phyloP scores from a whole-genome alignment of 2,888 invertebrate species.

The Lithophane ornitopus region DNA sequence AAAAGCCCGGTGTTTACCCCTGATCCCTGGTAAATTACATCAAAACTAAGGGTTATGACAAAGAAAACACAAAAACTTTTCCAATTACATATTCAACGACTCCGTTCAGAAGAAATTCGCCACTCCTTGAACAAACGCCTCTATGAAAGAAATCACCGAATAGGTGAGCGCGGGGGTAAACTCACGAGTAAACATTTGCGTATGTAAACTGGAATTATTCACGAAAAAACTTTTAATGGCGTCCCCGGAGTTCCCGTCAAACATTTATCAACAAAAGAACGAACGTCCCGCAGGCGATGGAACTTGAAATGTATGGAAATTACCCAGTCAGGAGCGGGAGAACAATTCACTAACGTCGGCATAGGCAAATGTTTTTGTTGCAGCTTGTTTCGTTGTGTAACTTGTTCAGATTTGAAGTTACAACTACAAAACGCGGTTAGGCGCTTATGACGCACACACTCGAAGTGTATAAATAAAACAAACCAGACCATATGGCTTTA shows the following conservation, averaged over 20 bases:
- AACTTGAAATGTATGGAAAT: slow-evolving; percentile 91
- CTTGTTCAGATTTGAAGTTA: slow-evolving; percentile 84
- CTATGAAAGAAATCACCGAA: slow-evolving; percentile 90
- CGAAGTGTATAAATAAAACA: slow-evolving; percentile 25
- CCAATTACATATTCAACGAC: slow-evolving; percentile 87
- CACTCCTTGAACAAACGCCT: slow-evolving; percentile 85
- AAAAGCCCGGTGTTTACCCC: slow-evolving; percentile 52
- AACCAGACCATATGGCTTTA: slow-evolving; percentile 58
- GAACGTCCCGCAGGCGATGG: slow-evolving; percentile 91
- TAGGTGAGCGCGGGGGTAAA: slow-evolving; percentile 89
- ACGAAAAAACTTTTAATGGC: slow-evolving; percentile 91
- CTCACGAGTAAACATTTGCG: slow-evolving; percentile 90
- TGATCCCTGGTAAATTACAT: slow-evolving; percentile 66
- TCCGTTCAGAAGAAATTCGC: slow-evolving; percentile 82
- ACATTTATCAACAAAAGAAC: slow-evolving; percentile 91
- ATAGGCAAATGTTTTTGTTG: slow-evolving; percentile 90
- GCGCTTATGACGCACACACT: slow-evolving; percentile 61
- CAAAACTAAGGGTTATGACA: slow-evolving; percentile 77
- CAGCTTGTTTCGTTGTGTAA: slow-evolving; percentile 86
- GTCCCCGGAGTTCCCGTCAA: slow-evolving; percentile 91
- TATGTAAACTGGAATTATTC: slow-evolving; percentile 91
- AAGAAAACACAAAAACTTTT: slow-evolving; percentile 84
- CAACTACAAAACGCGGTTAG: slow-evolving; percentile 74
- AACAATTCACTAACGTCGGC: slow-evolving; percentile 90
- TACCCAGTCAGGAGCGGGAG: slow-evolving; percentile 90